Conservation (phyloP, 2,113 vertebrate genomes). For the Dipodomys ordii region DNA sequence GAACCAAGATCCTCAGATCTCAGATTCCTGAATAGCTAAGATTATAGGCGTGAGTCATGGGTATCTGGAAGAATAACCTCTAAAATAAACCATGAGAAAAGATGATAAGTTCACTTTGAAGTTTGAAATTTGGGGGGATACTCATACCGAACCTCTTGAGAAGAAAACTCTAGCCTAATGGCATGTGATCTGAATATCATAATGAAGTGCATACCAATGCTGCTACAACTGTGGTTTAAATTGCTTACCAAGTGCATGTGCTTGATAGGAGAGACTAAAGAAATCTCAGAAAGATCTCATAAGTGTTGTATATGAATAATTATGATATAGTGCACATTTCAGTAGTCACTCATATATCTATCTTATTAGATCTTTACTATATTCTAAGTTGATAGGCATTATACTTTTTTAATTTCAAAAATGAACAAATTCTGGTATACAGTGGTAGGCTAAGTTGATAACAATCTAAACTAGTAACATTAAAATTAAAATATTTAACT, state of each 20-base stretch:
- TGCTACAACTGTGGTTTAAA: not conserved
- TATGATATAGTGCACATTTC: not conserved
- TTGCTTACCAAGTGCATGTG: not conserved
- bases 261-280: not conserved
- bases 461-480: not conserved
- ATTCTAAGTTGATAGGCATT: not conserved
- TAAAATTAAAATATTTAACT: not conserved
- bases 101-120: not conserved
- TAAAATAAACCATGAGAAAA: not conserved
- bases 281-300: not conserved
- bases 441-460: not conserved
- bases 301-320: not conserved
- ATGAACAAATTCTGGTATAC: not conserved
- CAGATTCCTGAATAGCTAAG: no score
- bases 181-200: not conserved
- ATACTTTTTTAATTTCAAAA: slow-evolving; percentile 1
- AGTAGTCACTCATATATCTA: not conserved
- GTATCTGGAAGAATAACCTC: no score
- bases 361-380: not conserved
- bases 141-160: not conserved
- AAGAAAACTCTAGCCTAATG: not conserved
- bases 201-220: not conserved
- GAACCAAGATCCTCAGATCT: no score
- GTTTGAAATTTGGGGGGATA: not conserved
- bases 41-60: no score